Evolutionary conservation across 2,797 vertebrate genomes (phyloP).

Genomic region (Sebastes goodei): DNA sequence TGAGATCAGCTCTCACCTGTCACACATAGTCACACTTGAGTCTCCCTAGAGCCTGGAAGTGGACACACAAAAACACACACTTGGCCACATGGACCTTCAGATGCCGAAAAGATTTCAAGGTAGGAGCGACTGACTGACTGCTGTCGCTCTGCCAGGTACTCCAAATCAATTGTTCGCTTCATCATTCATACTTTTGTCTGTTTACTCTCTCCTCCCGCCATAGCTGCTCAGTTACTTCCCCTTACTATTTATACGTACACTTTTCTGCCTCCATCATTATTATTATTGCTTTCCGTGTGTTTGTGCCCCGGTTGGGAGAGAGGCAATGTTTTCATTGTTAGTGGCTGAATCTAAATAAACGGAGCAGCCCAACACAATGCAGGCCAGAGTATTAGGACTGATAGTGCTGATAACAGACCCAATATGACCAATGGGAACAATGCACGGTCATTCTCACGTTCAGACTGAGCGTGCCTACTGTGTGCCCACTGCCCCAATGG

Average conservation of each 20-base stretch:
- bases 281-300: conserved; percentile 81
- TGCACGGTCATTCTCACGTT: conserved; percentile 72
- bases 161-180: conserved; percentile 72
- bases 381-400: conserved; percentile 70
- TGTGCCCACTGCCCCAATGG: conserved; percentile 64
- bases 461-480: conserved; percentile 69
- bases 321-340: conserved; percentile 79
- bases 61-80: neutral
- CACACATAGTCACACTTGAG: conserved; percentile 39
- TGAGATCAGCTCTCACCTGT: conserved; percentile 72
- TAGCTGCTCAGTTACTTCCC: conserved; percentile 74
- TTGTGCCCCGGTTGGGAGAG: conserved; percentile 70
- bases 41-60: conserved; percentile 9
- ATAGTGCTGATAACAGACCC: conserved; percentile 70
- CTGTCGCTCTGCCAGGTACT: conserved; percentile 75
- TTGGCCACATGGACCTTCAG: neutral
- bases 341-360: conserved; percentile 78
- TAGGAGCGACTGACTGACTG: conserved; percentile 56
- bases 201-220: conserved; percentile 68
- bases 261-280: conserved; percentile 77
- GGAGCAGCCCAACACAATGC: conserved; percentile 77
- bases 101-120: conserved; percentile 53
- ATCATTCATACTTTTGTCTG: conserved; percentile 79
- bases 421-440: conserved; percentile 77
- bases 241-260: conserved; percentile 76